phyloP scores from a whole-genome alignment of 1,140 invertebrate species.

The Drosophila nigromelanica region DNA sequence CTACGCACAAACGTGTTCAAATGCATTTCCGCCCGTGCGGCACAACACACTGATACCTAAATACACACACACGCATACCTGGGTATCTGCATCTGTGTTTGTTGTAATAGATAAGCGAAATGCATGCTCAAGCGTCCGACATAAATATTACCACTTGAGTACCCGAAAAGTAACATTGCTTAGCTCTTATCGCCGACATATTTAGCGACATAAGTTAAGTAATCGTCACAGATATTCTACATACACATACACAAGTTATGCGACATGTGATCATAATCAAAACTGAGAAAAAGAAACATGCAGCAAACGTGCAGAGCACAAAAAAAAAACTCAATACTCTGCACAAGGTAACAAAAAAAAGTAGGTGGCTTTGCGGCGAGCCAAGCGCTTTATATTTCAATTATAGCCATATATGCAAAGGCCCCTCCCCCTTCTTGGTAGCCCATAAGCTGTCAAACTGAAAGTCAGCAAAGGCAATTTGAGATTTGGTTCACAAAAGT shows the following conservation, averaged over 20 bases:
- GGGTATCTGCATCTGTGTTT: constrained; percentile 10
- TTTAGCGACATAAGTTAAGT: constrained; percentile 44
- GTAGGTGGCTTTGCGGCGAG: constrained; percentile 64
- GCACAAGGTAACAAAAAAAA: constrained; percentile 61
- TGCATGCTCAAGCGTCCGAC: constrained; percentile 40
- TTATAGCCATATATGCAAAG: constrained; percentile 28
- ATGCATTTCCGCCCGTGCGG: constrained; percentile 62
- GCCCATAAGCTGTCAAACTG: constrained; percentile 45
- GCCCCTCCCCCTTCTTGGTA: neutral
- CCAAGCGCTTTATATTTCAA: constrained; percentile 37
- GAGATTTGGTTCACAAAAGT: constrained; percentile 40
- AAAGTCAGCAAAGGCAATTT: constrained; percentile 75
- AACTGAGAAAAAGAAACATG: no score
- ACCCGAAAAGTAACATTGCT: constrained; percentile 6
- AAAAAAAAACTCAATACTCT: constrained; percentile 48
- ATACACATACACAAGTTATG: constrained; percentile 15
- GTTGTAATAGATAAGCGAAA: constrained; percentile 23
- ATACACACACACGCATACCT: constrained; percentile 1
- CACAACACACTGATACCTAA: constrained; percentile 35
- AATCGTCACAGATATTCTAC: constrained; percentile 34
- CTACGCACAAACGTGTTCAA: constrained; percentile 79
- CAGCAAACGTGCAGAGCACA: constrained; percentile 42
- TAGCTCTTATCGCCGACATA: constrained; percentile 34
- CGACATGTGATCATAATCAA: constrained; percentile 10
- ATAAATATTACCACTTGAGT: neutral